phyloP scores from a whole-genome alignment of 2,888 invertebrate genomes.

The Sphinx pinastri region DNA sequence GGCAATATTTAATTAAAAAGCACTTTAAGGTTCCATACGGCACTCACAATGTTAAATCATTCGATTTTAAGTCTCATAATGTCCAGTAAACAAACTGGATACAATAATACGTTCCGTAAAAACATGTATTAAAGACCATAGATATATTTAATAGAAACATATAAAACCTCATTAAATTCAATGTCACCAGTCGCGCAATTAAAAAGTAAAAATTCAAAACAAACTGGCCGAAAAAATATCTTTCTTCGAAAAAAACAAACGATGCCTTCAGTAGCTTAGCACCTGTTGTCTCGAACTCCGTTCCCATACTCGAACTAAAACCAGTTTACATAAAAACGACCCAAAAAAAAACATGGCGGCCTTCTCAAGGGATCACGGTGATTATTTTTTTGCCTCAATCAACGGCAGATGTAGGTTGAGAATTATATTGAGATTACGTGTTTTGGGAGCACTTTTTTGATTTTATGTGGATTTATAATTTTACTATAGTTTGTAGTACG shows the following conservation, averaged over 20 bases:
- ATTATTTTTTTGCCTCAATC: constrained; percentile 66
- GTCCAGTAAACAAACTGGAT: too few relatives aligned
- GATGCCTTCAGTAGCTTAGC: constrained; percentile 65
- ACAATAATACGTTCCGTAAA: background rate
- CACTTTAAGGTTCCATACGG: too few relatives aligned
- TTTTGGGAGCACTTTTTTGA: constrained; percentile 29
- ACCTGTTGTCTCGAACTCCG: constrained; percentile 71
- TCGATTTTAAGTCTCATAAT: too few relatives aligned
- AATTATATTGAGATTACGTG: constrained; percentile 21
- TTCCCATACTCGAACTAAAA: constrained; percentile 67
- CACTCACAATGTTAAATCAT: too few relatives aligned
- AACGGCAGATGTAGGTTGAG: constrained; percentile 58
- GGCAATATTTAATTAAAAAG: too few relatives aligned
- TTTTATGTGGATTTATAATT: background rate
- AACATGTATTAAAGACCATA: background rate
- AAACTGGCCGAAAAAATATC: constrained; percentile 3
- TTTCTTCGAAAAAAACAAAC: constrained; percentile 32
- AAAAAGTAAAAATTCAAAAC: constrained; percentile 5
- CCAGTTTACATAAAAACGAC: constrained; percentile 66
- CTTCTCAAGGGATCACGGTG: constrained; percentile 47
- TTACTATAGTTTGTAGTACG: background rate
- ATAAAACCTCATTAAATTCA: background rate
- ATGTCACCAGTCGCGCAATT: background rate
- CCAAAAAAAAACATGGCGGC: constrained; percentile 57
- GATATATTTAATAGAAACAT: background rate